Conservation (phyloP, 2,797 vertebrate genomes). For the Tamandua tetradactyla region DNA sequence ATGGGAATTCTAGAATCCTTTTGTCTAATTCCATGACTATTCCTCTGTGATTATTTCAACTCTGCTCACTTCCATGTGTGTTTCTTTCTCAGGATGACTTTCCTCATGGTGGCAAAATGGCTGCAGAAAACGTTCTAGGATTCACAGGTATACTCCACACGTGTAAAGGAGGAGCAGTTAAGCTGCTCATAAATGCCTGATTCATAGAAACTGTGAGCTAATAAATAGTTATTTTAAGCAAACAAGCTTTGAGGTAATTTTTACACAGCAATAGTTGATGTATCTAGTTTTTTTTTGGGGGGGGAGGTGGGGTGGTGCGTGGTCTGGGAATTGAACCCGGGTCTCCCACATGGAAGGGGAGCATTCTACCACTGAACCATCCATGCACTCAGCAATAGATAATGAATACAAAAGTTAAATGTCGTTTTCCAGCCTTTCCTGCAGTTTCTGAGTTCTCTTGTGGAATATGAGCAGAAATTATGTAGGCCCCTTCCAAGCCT, state of each 20-base stretch:
- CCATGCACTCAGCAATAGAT: background rate
- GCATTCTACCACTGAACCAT: no score
- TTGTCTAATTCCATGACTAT: background rate
- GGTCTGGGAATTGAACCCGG: no score
- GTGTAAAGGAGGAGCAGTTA: background rate
- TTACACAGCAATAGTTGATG: background rate
- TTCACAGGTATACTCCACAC: background rate
- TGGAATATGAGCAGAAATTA: background rate
- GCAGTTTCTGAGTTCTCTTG: background rate
- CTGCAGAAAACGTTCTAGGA: background rate
- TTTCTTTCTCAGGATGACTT: conserved; percentile 29
- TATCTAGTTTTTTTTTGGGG: no score
- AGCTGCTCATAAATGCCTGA: background rate
- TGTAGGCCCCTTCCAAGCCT: background rate
- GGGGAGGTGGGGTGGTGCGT: no score
- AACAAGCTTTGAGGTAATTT: background rate
- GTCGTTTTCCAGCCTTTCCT: background rate
- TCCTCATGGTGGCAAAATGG: background rate
- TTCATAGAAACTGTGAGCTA: background rate
- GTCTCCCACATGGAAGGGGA: no score
- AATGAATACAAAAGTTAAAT: background rate
- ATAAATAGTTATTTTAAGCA: background rate
- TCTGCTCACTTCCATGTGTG: background rate
- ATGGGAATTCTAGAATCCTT: background rate
- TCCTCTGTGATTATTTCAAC: background rate